A percentile compares a stretch with the other conserved stretches of the same genome.
These are phyloP conservation scores for Macrocentrus cingulum DNA, from an alignment of 1,140 invertebrate genomes.

Conservation along the genomic window DNA sequence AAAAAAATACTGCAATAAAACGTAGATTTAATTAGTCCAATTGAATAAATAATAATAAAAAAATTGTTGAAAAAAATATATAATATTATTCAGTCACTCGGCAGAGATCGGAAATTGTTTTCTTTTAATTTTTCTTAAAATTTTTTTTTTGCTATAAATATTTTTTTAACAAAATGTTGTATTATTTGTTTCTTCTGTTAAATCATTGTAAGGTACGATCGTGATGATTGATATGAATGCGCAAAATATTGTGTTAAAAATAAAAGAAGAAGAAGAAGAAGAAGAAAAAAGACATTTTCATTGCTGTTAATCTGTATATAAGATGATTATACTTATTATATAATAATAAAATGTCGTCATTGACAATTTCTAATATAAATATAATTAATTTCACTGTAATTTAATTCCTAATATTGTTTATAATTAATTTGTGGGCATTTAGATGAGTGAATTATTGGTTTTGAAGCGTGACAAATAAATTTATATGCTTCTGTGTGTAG, in stretches of 20 bases:
- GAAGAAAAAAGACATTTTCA: slow-evolving; percentile 34
- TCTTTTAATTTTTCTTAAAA: neutral
- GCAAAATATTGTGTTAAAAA: slow-evolving; percentile 2
- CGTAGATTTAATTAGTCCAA: too few relatives aligned
- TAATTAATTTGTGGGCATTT: neutral
- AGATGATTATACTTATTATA: slow-evolving; percentile 56
- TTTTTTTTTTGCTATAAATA: too few relatives aligned
- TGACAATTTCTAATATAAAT: slow-evolving; percentile 42
- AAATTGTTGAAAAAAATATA: too few relatives aligned
- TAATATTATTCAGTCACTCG: too few relatives aligned
- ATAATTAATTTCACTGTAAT: slow-evolving; percentile 5
- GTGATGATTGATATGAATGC: neutral
- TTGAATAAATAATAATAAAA: too few relatives aligned
- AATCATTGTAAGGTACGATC: slow-evolving; percentile 17
- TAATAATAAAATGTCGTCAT: slow-evolving; percentile 52
- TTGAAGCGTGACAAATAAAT: neutral
- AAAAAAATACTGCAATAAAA: too few relatives aligned
- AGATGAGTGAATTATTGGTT: neutral
- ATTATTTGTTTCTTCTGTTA: slow-evolving; percentile 10
- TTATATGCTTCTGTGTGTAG: neutral
- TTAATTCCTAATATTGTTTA: neutral
- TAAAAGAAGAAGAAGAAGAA: neutral
- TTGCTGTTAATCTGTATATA: slow-evolving; percentile 51
- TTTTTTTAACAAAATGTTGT: slow-evolving; percentile 23
- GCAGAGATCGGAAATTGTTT: too few relatives aligned